A percentile compares a stretch with the other conserved stretches of the same genome.
Evolutionary conservation across 2,797 vertebrate species (phyloP).

Genomic region (Lithobates pipiens): DNA sequence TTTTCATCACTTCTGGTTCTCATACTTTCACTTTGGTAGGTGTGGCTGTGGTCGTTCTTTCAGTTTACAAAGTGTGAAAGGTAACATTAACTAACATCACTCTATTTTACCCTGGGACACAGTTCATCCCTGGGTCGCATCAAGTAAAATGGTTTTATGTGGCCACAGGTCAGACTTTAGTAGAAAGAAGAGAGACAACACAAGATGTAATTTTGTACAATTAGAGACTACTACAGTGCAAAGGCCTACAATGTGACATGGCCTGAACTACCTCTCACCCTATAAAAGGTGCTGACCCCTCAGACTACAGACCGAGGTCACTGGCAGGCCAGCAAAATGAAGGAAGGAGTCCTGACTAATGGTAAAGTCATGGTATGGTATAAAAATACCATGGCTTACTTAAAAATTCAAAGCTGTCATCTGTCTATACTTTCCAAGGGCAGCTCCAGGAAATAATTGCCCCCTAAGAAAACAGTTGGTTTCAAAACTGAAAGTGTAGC

Average conservation of each 20-base stretch:
- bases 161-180: conserved; percentile 31
- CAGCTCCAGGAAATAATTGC: background rate
- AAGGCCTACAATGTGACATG: conserved; percentile 44
- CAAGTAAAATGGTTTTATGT: conserved; percentile 37
- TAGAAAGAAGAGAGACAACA: conserved; percentile 34
- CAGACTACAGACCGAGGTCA: conserved; percentile 52
- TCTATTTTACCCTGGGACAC: conserved; percentile 25
- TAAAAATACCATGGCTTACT: background rate
- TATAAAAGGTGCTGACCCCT: conserved; percentile 45
- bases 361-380: conserved; percentile 3
- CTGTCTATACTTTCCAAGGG: background rate
- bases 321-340: conserved; percentile 37
- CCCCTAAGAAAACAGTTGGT: too few species aligned
- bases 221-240: conserved; percentile 44
- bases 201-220: conserved; percentile 47
- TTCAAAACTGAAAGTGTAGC: background rate
- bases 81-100: conserved; percentile 34
- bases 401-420: background rate
- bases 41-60: background rate
- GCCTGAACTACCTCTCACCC: conserved; percentile 57
- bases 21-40: background rate
- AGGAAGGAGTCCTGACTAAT: conserved; percentile 9
- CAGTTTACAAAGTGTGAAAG: conserved; percentile 32
- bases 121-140: conserved; percentile 50
- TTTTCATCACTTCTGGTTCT: background rate